Base-by-base conservation (phyloP, 2,888 invertebrate genomes). In the Atrina japonica region DNA sequence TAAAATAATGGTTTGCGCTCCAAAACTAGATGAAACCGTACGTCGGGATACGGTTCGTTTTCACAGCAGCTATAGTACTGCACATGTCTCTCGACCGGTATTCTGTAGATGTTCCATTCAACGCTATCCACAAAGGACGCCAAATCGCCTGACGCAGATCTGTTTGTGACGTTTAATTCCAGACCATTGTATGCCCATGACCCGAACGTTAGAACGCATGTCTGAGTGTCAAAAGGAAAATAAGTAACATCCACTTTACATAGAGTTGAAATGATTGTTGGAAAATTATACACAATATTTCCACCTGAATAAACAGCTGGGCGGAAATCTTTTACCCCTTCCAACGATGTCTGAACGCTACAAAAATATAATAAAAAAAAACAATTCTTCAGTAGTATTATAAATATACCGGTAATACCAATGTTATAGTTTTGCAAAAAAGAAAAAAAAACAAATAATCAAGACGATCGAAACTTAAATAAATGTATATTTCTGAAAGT, bases 131-230 rank as follows among this genome's bases (percentile, higher is more conserved):
- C 70, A 61, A 80, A 85, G 0, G 70, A 69, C 0, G 70, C 65
- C 7, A 74, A 71, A 63, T 83, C 83, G 0, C 79, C 81, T 0
- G 55, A n/a, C 0, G 14, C 49, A 1, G 41, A 49, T 25, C 30
- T 67, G 41, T 71, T 70, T 0, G 73, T 70, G 2, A 83, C 56
- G 61, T 80, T 78, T 2, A 84, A 45, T 18, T 83, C 80, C 7
- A 65, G 61, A 7, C 83, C 86, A 55, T 82, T 74, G 58, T 85
- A 80, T 0, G 84, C 80, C 86, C 85, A 85, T 16, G 86, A 84
- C 11, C 86, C 86, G 59, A 86, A 84, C 63, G 78, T 79, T 30
- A 83, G 63, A n/a, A 49, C n/a, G 41, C 81, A 81, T 29, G 56
- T 66, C 53, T 81, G 81, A 25, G 70, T 71, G 25, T 81, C 81